These are phyloP conservation scores for Phenganax subtilis DNA, from an alignment of 92 coral and sea anemone genomes.

Conservation along the genomic window DNA sequence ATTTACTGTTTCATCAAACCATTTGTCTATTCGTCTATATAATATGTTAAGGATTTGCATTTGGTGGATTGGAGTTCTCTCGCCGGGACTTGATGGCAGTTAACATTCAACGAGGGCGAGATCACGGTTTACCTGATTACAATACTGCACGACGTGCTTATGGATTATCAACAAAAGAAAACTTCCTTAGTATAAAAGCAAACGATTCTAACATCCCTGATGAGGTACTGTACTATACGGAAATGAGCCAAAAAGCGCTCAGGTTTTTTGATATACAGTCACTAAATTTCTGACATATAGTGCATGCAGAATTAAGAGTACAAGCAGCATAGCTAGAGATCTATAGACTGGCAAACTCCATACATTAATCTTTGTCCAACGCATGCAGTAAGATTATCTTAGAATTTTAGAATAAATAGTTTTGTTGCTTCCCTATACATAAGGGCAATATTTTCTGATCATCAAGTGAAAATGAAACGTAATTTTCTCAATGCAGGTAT, in stretches of 20 bases:
- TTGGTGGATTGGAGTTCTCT: constrained; percentile 36
- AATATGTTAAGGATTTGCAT: constrained; percentile 9
- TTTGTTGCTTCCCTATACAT: not conserved
- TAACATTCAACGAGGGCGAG: constrained; percentile 35
- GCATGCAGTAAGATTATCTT: too few relatives aligned
- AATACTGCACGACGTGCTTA: constrained; percentile 24
- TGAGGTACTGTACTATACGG: not conserved
- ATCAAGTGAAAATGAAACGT: not conserved
- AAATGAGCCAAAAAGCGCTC: not conserved
- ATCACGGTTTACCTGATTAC: constrained; percentile 35
- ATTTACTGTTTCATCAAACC: not conserved
- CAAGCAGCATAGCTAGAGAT: too few relatives aligned
- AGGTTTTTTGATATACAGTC: too few relatives aligned
- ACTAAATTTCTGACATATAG: too few relatives aligned
- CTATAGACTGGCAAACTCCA: too few relatives aligned
- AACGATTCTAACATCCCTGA: not conserved
- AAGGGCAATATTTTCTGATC: too few relatives aligned
- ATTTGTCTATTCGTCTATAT: too few relatives aligned
- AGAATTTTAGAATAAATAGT: not conserved
- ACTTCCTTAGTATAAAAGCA: constrained; percentile 21
- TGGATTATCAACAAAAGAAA: not conserved
- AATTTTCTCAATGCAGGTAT: not conserved
- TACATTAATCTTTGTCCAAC: too few relatives aligned
- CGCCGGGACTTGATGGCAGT: constrained; percentile 39
- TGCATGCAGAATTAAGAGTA: too few relatives aligned